Evolutionary conservation across 2,113 vertebrate species (phyloP).

Genomic region (Melanocharis versteri): DNA sequence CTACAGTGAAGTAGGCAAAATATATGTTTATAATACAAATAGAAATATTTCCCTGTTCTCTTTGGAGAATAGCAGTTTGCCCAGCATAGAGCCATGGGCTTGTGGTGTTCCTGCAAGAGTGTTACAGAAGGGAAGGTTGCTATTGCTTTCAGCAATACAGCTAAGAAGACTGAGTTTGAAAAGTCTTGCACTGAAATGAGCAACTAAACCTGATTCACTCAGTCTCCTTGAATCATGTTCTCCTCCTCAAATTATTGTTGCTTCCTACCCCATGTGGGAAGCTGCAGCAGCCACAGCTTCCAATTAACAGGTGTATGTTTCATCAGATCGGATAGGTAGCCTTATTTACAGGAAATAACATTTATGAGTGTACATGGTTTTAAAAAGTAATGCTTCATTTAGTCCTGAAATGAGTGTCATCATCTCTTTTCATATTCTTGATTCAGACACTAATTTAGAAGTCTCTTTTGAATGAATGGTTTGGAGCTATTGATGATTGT

Average conservation of each 20-base stretch:
- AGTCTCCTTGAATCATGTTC: not conserved
- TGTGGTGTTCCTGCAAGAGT: not conserved
- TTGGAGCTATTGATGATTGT: not conserved
- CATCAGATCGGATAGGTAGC: not conserved
- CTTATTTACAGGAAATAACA: not conserved
- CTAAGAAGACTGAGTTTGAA: not conserved
- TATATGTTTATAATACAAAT: not conserved
- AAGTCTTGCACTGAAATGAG: not conserved
- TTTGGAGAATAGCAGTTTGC: not conserved
- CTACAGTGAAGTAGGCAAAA: not conserved
- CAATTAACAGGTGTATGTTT: not conserved
- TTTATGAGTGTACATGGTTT: not conserved
- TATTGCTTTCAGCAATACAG: not conserved
- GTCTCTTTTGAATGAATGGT: not conserved
- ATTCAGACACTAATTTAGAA: not conserved
- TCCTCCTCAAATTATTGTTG: not conserved
- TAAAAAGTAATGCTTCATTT: not conserved
- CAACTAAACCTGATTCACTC: not conserved
- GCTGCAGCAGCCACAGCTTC: not conserved
- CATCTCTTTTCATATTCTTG: not conserved
- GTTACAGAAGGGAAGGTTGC: not conserved
- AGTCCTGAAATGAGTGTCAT: not conserved
- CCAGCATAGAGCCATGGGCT: not conserved
- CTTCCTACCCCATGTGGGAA: not conserved
- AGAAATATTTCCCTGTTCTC: not conserved